Evolutionary conservation across 2,113 vertebrate species (phyloP).

Genomic region (Phyllostomus hastatus): DNA sequence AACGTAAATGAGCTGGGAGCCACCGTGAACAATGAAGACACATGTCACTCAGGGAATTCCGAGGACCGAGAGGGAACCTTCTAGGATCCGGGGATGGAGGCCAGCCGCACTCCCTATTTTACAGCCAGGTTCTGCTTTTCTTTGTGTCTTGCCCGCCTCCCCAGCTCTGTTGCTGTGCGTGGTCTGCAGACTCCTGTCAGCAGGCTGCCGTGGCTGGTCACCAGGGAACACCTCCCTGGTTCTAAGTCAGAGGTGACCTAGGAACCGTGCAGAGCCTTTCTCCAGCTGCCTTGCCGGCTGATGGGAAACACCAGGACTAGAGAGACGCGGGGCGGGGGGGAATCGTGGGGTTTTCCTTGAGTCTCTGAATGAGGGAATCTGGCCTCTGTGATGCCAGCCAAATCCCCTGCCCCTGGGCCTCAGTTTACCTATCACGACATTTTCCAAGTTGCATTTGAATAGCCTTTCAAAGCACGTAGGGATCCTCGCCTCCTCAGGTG

Average conservation of each 20-base stretch:
- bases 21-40: background rate
- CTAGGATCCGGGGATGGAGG: background rate
- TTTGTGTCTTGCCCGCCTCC: background rate
- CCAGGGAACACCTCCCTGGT: background rate
- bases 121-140: background rate
- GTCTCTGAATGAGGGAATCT: background rate
- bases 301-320: background rate
- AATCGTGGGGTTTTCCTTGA: background rate
- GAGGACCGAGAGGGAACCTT: background rate
- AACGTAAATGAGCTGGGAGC: background rate
- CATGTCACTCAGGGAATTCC: background rate
- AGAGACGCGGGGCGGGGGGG: background rate
- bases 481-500: background rate
- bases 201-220: background rate
- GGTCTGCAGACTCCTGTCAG: background rate
- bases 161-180: fast-evolving
- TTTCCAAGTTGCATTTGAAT: background rate
- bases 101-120: background rate
- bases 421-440: background rate
- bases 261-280: background rate
- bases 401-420: background rate
- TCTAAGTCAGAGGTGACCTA: background rate
- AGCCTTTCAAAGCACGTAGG: background rate
- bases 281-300: background rate
- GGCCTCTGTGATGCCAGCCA: background rate